A percentile compares a stretch with the other conserved stretches of the same genome.
Evolutionary conservation across 2,113 vertebrate species (phyloP).

Genomic region (Mungos mungo): DNA sequence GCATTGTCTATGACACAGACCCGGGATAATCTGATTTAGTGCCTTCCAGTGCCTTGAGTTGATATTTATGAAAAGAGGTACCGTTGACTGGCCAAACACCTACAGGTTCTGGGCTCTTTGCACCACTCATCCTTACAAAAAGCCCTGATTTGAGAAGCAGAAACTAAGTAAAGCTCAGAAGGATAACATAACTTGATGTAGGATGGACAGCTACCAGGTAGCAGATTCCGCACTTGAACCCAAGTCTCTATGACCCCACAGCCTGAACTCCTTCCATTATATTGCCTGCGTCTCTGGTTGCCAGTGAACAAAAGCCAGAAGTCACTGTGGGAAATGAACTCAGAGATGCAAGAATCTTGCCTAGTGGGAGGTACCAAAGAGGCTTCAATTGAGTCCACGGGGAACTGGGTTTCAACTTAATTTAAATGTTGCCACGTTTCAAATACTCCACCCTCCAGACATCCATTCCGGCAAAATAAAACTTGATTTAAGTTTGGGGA

Average conservation of each 20-base stretch:
- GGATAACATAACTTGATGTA: not conserved
- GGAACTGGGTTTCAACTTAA: not conserved
- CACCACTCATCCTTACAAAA: not conserved
- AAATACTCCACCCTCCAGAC: not conserved
- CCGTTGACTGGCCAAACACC: not conserved
- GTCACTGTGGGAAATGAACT: not conserved
- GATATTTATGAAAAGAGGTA: not conserved
- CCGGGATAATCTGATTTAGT: not conserved
- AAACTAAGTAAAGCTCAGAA: not conserved
- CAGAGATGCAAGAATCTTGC: not conserved
- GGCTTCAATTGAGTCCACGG: not conserved
- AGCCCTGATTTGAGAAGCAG: not conserved
- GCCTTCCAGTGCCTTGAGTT: not conserved
- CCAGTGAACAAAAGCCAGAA: not conserved
- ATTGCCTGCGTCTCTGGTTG: not conserved
- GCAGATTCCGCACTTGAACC: not conserved
- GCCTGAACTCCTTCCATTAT: not conserved
- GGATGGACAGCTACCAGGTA: not conserved
- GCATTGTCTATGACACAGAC: not conserved
- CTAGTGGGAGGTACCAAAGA: not conserved
- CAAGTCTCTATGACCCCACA: not conserved
- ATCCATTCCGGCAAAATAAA: not conserved
- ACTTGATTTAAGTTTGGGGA: not conserved
- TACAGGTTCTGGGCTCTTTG: not conserved
- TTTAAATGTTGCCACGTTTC: not conserved